Conservation (phyloP, 2,113 vertebrate genomes). For the Anas platyrhynchos region DNA sequence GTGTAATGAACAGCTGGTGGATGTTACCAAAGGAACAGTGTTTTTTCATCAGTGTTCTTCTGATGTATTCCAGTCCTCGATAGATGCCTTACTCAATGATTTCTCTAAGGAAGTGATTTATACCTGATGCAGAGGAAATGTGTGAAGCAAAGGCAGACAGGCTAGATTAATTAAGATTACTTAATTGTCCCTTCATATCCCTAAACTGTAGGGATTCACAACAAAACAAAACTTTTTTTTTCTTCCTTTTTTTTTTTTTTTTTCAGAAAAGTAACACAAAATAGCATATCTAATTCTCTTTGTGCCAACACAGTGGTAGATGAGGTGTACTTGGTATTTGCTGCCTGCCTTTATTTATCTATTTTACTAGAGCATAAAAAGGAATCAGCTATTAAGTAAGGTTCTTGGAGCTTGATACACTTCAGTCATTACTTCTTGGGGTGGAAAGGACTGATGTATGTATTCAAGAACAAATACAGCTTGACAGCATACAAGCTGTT, state of each 20-base stretch:
- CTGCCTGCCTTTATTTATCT: background rate
- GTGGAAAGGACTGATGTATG: conserved; percentile 28
- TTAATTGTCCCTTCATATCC: background rate
- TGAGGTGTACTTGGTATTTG: background rate
- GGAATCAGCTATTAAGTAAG: background rate
- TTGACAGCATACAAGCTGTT: conserved; percentile 45
- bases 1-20: background rate
- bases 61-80: background rate
- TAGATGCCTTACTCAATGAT: background rate
- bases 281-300: background rate
- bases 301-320: background rate
- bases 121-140: background rate
- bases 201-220: background rate
- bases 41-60: background rate
- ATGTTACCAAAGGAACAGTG: background rate
- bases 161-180: background rate
- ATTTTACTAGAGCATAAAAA: background rate
- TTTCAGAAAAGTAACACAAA: background rate
- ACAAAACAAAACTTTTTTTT: background rate
- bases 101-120: background rate
- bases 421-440: background rate
- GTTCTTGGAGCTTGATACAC: background rate
- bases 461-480: conserved; percentile 24
- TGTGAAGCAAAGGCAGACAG: background rate
- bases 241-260: background rate